Percentiles rank a stretch among this genome's conserved stretches.
phyloP scores from a whole-genome alignment of 2,113 vertebrate species.

The Ursus arctos region DNA sequence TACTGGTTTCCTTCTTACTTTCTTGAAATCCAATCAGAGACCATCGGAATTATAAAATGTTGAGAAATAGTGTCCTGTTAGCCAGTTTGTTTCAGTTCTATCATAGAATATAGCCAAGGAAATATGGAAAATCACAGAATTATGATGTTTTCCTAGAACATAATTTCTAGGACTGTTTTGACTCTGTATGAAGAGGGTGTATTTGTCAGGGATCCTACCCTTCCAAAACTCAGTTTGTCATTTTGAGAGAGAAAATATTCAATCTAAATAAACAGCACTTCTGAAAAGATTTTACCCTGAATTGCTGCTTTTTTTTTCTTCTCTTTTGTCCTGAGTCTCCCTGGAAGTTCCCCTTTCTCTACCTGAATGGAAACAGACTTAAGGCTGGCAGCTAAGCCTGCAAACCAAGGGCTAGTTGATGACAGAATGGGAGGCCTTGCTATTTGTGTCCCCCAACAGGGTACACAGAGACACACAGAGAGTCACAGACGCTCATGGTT shows the following conservation, averaged over 20 bases:
- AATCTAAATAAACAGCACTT: not conserved
- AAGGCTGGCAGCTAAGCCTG: not conserved
- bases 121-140: not conserved
- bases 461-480: not conserved
- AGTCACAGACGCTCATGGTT: not conserved
- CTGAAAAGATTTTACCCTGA: not conserved
- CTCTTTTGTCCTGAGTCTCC: not conserved
- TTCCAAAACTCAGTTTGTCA: not conserved
- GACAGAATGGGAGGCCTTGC: not conserved
- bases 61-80: not conserved
- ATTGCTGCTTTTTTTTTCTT: not conserved
- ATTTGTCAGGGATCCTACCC: not conserved
- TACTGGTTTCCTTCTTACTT: not conserved
- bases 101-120: not conserved
- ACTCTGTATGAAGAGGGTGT: not conserved
- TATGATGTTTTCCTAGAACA: not conserved
- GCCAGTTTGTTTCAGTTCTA: not conserved
- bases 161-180: not conserved
- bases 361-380: not conserved
- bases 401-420: not conserved
- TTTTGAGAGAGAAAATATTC: constrained; percentile 1
- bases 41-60: not conserved
- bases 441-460: not conserved
- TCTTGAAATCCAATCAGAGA: not conserved
- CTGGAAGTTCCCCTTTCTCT: not conserved